phyloP scores from a whole-genome alignment of 1,140 invertebrate species.

The Mamestra configurata region DNA sequence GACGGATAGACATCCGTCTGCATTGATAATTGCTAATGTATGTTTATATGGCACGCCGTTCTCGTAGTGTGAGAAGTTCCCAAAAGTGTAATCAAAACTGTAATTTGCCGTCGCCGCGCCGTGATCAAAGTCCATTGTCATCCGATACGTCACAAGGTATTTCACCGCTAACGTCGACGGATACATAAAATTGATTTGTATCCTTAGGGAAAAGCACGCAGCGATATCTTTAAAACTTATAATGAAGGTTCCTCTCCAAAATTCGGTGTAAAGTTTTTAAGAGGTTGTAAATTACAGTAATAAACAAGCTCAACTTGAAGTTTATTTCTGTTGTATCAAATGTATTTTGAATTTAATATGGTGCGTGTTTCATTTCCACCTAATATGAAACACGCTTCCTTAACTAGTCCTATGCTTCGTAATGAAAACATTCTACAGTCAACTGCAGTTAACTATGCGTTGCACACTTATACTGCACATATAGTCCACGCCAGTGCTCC shows the following conservation, averaged over 20 bases:
- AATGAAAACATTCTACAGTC: not conserved
- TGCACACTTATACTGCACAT: no score
- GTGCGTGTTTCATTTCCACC: not conserved
- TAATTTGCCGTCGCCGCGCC: not conserved
- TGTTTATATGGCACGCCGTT: not conserved
- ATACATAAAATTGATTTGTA: constrained; percentile 41
- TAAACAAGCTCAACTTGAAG: constrained; percentile 31
- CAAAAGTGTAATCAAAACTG: constrained; percentile 13
- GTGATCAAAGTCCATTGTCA: constrained; percentile 2
- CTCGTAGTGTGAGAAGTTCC: constrained; percentile 3
- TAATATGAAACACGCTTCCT: no score
- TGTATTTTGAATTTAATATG: not conserved
- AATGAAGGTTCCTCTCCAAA: constrained; percentile 41
- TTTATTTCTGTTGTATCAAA: constrained; percentile 4
- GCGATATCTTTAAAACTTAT: constrained; percentile 47
- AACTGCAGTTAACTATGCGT: not conserved
- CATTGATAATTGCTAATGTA: not conserved
- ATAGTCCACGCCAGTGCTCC: not conserved
- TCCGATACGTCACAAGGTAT: not conserved
- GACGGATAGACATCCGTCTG: constrained; percentile 16
- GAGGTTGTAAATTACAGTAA: constrained; percentile 39
- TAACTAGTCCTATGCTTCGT: not conserved
- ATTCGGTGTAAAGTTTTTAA: constrained; percentile 42
- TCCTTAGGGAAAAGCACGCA: constrained; percentile 34
- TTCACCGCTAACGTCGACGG: not conserved